Percentiles rank a stretch among this genome's conserved stretches.
Evolutionary conservation across 2,797 vertebrate genomes (phyloP).

Genomic region (Eospalax fontanierii): DNA sequence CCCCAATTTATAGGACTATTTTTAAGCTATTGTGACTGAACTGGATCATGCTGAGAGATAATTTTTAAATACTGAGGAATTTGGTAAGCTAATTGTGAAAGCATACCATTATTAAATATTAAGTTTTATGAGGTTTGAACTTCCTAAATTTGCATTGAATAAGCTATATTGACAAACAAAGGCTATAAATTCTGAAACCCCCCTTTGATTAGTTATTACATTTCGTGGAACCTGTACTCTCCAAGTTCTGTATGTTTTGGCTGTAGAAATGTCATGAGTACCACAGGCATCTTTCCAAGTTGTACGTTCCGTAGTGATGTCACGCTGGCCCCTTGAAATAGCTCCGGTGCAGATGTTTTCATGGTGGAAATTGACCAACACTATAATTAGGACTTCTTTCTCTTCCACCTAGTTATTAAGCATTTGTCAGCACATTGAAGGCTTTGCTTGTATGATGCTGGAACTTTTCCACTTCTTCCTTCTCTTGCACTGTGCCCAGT

Average conservation of each 20-base stretch:
- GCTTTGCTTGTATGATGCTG: too few species aligned
- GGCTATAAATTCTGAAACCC: background rate
- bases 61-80: slow-evolving; percentile 12
- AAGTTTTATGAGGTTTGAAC: background rate
- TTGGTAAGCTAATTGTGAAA: slow-evolving; percentile 1
- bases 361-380: background rate
- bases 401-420: background rate
- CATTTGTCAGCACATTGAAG: background rate
- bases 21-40: background rate
- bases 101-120: background rate
- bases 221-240: background rate
- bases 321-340: background rate
- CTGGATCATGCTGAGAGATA: background rate
- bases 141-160: background rate
- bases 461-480: background rate
- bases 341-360: background rate
- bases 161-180: background rate
- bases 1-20: background rate
- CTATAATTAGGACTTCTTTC: background rate
- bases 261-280: background rate
- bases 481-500: background rate
- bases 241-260: too few species aligned
- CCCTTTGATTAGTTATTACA: slow-evolving; percentile 1
- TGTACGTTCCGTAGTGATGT: background rate
- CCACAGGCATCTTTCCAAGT: background rate